Percentiles rank a stretch among this genome's conserved stretches.
phyloP scores from a whole-genome alignment of 2,113 vertebrate genomes.

The Balaeniceps rex region DNA sequence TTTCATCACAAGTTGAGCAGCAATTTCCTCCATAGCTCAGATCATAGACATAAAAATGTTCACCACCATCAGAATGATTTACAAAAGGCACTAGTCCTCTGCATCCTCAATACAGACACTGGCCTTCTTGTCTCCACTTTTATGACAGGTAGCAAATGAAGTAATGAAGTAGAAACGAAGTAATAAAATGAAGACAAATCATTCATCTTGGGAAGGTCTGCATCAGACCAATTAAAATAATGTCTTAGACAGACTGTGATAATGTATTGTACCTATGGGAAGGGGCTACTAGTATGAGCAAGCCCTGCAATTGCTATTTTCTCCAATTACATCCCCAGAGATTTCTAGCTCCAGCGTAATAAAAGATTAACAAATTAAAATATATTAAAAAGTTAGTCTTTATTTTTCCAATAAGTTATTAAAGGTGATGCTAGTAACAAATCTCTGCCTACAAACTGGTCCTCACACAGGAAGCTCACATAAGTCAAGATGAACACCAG shows the following conservation, averaged over 20 bases:
- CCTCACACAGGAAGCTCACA: neutral
- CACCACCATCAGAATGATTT: slow-evolving; percentile 2
- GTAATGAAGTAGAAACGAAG: neutral
- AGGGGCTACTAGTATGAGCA: neutral
- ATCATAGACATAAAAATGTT: neutral
- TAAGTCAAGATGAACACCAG: fast-evolving
- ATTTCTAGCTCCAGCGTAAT: neutral
- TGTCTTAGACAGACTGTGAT: neutral
- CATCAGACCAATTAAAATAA: slow-evolving; percentile 50
- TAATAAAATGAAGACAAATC: slow-evolving; percentile 21
- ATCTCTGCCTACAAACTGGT: neutral
- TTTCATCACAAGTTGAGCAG: neutral
- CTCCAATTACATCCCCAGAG: neutral
- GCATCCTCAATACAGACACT: neutral
- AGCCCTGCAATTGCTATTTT: neutral
- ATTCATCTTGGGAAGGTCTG: neutral
- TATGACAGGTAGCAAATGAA: slow-evolving; percentile 30
- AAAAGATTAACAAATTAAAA: slow-evolving; percentile 4
- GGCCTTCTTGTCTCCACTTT: neutral
- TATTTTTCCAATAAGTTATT: neutral
- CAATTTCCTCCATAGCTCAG: neutral
- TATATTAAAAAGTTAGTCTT: neutral
- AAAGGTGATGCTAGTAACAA: neutral
- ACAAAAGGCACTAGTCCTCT: neutral
- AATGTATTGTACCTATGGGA: neutral